Evolutionary conservation across 2,888 invertebrate species (phyloP).

Genomic region (Arctia plantaginis): DNA sequence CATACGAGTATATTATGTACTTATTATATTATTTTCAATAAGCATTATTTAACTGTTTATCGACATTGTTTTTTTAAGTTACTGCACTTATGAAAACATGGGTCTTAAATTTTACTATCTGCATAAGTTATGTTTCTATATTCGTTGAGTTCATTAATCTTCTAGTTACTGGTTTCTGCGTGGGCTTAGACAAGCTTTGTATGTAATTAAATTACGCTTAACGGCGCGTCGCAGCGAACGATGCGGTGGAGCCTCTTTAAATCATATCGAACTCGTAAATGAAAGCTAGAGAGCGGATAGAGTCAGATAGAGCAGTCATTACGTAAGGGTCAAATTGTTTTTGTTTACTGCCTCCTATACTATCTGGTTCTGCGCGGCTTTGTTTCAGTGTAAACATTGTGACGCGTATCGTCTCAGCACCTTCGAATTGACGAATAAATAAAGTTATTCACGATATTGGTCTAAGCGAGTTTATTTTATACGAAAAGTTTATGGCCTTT

Average conservation of each 20-base stretch:
- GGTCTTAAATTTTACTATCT: conserved; percentile 50
- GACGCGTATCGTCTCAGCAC: conserved; percentile 15
- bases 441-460: conserved; percentile 19
- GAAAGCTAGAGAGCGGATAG: conserved; percentile 51
- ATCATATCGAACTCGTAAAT: conserved; percentile 73
- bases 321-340: conserved; percentile 38
- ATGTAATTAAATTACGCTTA: conserved; percentile 82
- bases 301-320: conserved; percentile 50
- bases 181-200: conserved; percentile 78
- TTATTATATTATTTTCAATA: conserved; percentile 45
- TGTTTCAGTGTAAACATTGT: conserved; percentile 24
- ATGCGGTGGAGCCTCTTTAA: conserved; percentile 72
- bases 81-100: conserved; percentile 50
- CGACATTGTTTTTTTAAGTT: conserved; percentile 28
- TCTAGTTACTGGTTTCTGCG: conserved; percentile 79
- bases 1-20: conserved; percentile 47
- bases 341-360: conserved; percentile 37
- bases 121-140: conserved; percentile 61
- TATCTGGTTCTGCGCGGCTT: conserved; percentile 35
- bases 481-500: conserved; percentile 20
- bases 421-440: conserved; percentile 30
- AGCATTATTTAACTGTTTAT: conserved; percentile 39
- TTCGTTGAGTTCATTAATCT: conserved; percentile 77
- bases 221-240: conserved; percentile 61
- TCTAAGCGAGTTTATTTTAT: conserved; percentile 23